These are phyloP conservation scores for Himantopus leucocephalus DNA, from an alignment of 2,113 vertebrate species.

Conservation along the genomic window DNA sequence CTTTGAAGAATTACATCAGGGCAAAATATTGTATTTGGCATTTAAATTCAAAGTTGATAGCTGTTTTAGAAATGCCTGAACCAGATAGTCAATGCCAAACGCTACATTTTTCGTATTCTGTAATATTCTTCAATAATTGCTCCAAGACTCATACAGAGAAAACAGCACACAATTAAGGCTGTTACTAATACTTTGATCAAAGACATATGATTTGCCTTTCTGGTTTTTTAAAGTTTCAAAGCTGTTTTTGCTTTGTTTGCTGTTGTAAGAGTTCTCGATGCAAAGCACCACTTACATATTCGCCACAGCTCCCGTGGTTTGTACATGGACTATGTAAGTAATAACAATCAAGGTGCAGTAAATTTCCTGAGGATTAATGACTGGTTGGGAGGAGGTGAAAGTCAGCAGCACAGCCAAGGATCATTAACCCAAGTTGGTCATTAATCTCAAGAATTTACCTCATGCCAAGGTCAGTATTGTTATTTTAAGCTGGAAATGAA, in stretches of 20 bases:
- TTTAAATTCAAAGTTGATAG: not conserved
- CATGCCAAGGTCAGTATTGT: constrained; percentile 15
- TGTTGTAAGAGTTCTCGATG: not conserved
- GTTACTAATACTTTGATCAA: not conserved
- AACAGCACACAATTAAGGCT: not conserved
- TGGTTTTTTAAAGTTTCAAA: not conserved
- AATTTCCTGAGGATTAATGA: constrained; percentile 70
- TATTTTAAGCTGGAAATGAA: constrained; percentile 49
- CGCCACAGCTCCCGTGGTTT: not conserved
- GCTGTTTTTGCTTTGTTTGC: not conserved
- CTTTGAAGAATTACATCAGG: constrained; percentile 9
- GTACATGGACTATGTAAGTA: constrained; percentile 36
- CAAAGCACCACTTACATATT: not conserved
- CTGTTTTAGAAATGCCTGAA: not conserved
- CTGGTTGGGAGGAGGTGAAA: constrained; percentile 45
- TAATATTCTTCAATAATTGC: not conserved
- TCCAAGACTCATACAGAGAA: not conserved
- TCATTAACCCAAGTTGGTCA: constrained; percentile 57
- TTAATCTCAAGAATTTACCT: constrained; percentile 63
- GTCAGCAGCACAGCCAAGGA: constrained; percentile 57
- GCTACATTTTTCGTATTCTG: not conserved
- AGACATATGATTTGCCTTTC: not conserved
- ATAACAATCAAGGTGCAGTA: constrained; percentile 51
- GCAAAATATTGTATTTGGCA: constrained; percentile 32
- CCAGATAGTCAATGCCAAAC: not conserved